Base-by-base conservation (phyloP, 2,888 invertebrate species). In the Nowickia ferox region DNA sequence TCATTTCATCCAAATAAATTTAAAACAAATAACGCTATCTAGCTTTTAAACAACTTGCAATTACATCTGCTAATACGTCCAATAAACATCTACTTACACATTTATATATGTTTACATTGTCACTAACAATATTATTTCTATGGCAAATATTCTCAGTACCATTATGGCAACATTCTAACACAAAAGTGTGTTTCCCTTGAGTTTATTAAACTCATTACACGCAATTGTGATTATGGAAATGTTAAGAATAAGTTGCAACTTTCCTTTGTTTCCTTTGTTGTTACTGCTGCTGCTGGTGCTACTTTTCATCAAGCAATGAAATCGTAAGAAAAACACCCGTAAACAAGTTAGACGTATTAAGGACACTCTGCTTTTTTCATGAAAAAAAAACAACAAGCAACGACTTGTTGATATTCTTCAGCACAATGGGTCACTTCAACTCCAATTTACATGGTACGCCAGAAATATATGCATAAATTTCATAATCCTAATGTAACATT, bases 141-240 rank as follows among this genome's bases (percentile, higher is more conserved):
- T 80, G 84, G 77, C 78, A 83, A 77, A 53, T 83, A 63, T 76
- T 68, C 38, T 15, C 17, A 59, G 59, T 72, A 72, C 19, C 22
- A 38, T 61, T 74, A 51, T 51, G 9, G 22, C 40, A 61, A 40
- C 19, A 61, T 74, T 19, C 38, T 48, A 13, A 48, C 15, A 38
- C 57, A 72, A n/a, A 10, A 44, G 42, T 57, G 53, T 77, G 22
- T 30, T 22, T 46, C 11, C 17, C 19, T 40, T 72, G 17, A 76
- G 51, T 44, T 79, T 61, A 38, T 72, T 74, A 22, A 63, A 48
- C 46, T 59, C 65, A 63, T 51, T 75, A 66, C 19, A 55, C 5
- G 13, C 66, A 63, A 78, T 68, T 66, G 17, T 19, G 17, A 68
- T 22, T 40, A 53, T 53, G 51, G 40, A 68, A 38, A 19, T 46